Conservation (phyloP, 2,888 invertebrate species). For the Lithosia quadra region DNA sequence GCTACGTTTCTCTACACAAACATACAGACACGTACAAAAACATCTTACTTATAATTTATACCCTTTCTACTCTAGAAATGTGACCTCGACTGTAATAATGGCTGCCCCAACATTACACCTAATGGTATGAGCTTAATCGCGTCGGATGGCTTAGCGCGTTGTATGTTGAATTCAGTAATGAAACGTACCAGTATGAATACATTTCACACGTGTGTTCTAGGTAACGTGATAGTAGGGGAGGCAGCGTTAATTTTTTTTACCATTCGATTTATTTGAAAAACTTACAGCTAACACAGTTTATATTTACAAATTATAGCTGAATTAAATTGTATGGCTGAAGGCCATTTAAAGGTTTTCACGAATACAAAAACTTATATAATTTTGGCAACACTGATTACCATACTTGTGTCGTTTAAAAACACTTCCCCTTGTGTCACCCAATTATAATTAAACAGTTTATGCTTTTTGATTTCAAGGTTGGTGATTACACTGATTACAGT, state of each 20-base stretch:
- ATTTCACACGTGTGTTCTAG: not conserved
- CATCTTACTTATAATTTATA: conserved; percentile 13
- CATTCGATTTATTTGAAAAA: too few species aligned
- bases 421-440: not conserved
- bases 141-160: conserved; percentile 10
- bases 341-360: too few species aligned
- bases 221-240: too few species aligned
- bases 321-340: too few species aligned
- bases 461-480: not conserved
- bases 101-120: conserved; percentile 17
- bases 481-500: not conserved
- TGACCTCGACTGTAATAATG: conserved; percentile 23
- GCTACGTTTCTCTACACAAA: not conserved
- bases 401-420: not conserved
- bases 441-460: not conserved
- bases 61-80: conserved; percentile 16
- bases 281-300: too few species aligned
- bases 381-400: not conserved
- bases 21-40: conserved; percentile 7
- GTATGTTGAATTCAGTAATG: conserved; percentile 5
- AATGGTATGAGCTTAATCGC: conserved; percentile 21
- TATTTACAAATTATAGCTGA: too few species aligned
- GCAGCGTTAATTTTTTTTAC: too few species aligned
- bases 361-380: too few species aligned
- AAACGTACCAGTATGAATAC: not conserved